Evolutionary conservation across 2,888 invertebrate species (phyloP).

Genomic region (Erynnis tages): DNA sequence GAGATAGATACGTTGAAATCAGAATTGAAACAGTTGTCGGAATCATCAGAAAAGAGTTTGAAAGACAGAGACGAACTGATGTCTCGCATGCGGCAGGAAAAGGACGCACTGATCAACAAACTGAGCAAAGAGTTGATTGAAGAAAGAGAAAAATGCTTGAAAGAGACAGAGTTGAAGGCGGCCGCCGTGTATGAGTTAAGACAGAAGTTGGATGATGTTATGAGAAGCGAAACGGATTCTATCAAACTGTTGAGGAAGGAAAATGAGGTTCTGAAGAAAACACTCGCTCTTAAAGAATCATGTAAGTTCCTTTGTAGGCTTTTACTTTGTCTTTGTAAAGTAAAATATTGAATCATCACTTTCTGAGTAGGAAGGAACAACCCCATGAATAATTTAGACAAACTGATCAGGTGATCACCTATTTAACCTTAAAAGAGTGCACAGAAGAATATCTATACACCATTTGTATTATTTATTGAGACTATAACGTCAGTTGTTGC

Average conservation of each 20-base stretch:
- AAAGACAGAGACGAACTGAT: constrained; percentile 32
- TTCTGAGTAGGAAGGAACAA: no score
- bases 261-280: constrained; percentile 54
- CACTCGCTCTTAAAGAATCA: constrained; percentile 52
- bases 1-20: constrained; percentile 41
- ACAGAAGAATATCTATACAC: no score
- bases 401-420: no score
- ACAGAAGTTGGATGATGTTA: constrained; percentile 41
- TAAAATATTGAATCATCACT: no score
- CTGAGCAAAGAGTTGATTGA: constrained; percentile 49
- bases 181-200: constrained; percentile 38
- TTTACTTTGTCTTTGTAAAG: no score
- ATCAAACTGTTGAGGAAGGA: constrained; percentile 49
- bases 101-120: constrained; percentile 43
- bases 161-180: constrained; percentile 43
- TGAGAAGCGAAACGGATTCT: constrained; percentile 39
- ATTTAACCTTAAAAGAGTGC: no score
- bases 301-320: constrained; percentile 51
- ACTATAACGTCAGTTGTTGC: no score
- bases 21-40: constrained; percentile 28
- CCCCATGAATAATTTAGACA: no score
- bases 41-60: constrained; percentile 18
- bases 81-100: constrained; percentile 42
- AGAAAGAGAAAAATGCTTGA: constrained; percentile 39
- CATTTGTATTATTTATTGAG: no score